These are phyloP conservation scores for Drosophila pruinosa DNA, from an alignment of 1,140 invertebrate species.

Conservation along the genomic window DNA sequence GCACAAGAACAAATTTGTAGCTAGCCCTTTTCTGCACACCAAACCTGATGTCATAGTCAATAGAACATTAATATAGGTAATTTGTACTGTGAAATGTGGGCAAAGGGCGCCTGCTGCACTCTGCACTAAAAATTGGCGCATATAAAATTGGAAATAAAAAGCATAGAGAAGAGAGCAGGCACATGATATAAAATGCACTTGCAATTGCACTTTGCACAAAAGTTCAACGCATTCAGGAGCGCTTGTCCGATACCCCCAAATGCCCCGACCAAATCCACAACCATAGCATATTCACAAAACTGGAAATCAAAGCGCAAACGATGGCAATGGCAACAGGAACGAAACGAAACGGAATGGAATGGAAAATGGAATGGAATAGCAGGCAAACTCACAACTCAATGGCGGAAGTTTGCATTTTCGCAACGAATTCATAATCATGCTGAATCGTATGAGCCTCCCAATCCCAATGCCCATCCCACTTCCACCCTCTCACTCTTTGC, in stretches of 20 bases:
- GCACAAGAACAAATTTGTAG: too few species aligned
- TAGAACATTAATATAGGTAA: not conserved
- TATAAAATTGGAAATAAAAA: constrained; percentile 53
- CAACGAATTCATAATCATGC: constrained; percentile 80
- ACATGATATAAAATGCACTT: constrained; percentile 77
- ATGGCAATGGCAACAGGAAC: constrained; percentile 39
- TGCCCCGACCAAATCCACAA: not conserved
- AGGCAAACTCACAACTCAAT: constrained; percentile 73
- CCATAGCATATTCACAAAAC: constrained; percentile 26
- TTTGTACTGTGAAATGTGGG: constrained; percentile 44
- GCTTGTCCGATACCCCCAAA: constrained; percentile 37
- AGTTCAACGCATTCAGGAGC: constrained; percentile 76
- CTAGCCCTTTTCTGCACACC: too few species aligned
- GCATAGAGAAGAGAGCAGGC: constrained; percentile 20
- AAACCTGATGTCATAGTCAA: not conserved
- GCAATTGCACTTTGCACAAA: constrained; percentile 81
- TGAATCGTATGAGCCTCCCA: constrained; percentile 34
- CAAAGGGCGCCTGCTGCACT: constrained; percentile 33
- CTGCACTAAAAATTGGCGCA: constrained; percentile 60
- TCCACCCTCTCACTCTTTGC: not conserved
- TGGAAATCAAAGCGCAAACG: constrained; percentile 74
- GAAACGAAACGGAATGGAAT: too few species aligned
- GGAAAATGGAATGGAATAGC: not conserved
- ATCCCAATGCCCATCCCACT: not conserved
- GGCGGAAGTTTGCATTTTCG: constrained; percentile 79